Percentiles rank a stretch among this genome's conserved stretches.
Conservation (phyloP, 2,797 vertebrate species). For the Geotrypetes seraphini region DNA sequence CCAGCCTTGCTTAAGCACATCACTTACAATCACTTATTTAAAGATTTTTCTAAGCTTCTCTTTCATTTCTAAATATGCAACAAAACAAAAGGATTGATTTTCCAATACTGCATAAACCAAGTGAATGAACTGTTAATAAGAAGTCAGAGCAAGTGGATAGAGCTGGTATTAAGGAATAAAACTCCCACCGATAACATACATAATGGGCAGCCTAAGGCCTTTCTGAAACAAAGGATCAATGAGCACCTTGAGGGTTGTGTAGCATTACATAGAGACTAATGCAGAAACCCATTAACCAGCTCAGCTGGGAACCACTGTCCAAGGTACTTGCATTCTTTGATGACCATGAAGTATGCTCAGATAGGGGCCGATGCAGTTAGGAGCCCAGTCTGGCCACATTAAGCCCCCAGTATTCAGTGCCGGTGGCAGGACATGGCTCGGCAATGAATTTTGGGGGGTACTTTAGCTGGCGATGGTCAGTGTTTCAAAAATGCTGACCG, state of each 20-base stretch:
- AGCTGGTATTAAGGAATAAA: constrained; percentile 16
- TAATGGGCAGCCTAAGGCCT: neutral
- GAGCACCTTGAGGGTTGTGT: neutral
- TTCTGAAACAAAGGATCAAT: neutral
- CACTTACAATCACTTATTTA: constrained; percentile 22
- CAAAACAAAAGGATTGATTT: constrained; percentile 41
- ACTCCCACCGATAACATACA: constrained; percentile 3
- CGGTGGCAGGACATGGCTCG: too few species aligned
- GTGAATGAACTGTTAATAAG: constrained; percentile 8
- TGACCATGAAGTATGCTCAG: too few species aligned
- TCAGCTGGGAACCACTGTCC: too few species aligned
- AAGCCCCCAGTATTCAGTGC: too few species aligned
- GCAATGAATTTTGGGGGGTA: too few species aligned
- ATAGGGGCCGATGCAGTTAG: too few species aligned
- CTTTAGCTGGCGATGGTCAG: too few species aligned
- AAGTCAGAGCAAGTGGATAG: constrained; percentile 6
- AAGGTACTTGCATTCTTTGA: too few species aligned
- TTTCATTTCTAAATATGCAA: constrained; percentile 39
- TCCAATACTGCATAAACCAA: constrained; percentile 24
- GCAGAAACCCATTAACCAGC: neutral
- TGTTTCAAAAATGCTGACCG: too few species aligned
- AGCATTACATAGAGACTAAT: neutral
- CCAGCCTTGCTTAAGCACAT: too few species aligned
- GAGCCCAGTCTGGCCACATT: too few species aligned
- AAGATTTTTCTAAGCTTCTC: constrained; percentile 28